Base-by-base conservation (phyloP, 1,140 invertebrate species). In the Phortica variegata region DNA sequence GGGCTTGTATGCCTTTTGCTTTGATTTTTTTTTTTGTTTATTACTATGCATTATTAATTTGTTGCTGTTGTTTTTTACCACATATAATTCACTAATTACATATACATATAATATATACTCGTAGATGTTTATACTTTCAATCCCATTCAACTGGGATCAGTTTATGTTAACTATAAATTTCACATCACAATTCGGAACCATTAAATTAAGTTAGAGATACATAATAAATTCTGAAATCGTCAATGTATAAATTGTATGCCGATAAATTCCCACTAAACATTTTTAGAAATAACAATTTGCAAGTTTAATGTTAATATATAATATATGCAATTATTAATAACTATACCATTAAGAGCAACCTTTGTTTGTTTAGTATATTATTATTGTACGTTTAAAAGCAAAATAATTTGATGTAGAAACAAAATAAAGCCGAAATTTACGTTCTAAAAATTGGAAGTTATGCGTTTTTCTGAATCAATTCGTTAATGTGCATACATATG, bases 131-230 rank as follows among this genome's bases (percentile, higher is more conserved):
- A 61, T 70, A 70, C 52, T 54, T 68, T 48, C 40, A 19, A 42
- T 70, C 65, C 68, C 68, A 72, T 72, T 72, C 52, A 73, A 73
- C 70, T 73, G 70, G 70, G 66, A 65, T 53, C 65, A 69, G 65
- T 68, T 69, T 62, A 73, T 75, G 72, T 75, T 75, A 75, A 75
- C 72, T 75, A 65, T 75, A 71, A 73, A 75, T 75, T 75, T 70
- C 72, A 73, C 72, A 75, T 75, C 72, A 75, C 69, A 65, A 68
- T 29, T 29, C 26, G 6, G 12, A 6, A 6, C 26, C 26, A 29
- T 6, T 7, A 29, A 29, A 29, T 7, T 6, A 6, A 29, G 26
- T 29, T 6, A 29, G 6, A 29, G 6, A 12, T 29, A 7, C 12
- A 7, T 29, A 6, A 29, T 7, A 29, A 29, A 29, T 29, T 6